Percentiles rank a stretch among this genome's conserved stretches.
Conservation (phyloP, 1,140 invertebrate species). For the Diorhabda carinulata region DNA sequence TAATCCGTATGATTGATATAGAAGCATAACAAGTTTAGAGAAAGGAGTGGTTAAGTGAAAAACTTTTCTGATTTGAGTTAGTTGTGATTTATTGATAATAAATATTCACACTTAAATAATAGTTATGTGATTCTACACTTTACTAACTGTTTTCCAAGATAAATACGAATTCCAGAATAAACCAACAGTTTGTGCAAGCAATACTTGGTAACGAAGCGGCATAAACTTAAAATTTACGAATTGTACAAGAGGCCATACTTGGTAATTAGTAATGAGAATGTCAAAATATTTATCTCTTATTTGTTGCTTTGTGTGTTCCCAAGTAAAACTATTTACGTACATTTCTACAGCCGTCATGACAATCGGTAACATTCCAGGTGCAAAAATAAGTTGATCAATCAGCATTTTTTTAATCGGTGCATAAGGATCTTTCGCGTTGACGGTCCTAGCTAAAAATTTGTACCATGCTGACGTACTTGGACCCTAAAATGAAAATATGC, state of each 20-base stretch:
- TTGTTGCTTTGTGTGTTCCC: constrained; percentile 54
- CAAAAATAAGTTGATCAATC: constrained; percentile 70
- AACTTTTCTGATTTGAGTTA: too few relatives aligned
- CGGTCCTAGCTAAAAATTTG: constrained; percentile 17
- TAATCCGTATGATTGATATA: too few relatives aligned
- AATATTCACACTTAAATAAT: too few relatives aligned
- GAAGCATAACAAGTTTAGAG: too few relatives aligned
- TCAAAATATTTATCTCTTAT: constrained; percentile 61
- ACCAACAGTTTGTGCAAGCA: constrained; percentile 75
- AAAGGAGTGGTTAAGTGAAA: too few relatives aligned
- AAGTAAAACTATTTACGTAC: constrained; percentile 57
- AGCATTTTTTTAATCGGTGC: constrained; percentile 60
- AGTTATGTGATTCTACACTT: not conserved
- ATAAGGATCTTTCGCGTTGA: constrained; percentile 13
- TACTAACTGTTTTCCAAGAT: constrained; percentile 60
- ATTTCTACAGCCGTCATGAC: constrained; percentile 57
- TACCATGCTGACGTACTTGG: constrained; percentile 34
- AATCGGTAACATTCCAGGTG: constrained; percentile 60
- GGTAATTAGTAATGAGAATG: constrained; percentile 70
- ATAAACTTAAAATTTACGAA: constrained; percentile 77
- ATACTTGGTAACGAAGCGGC: constrained; percentile 74
- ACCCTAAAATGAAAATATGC: constrained; percentile 29
- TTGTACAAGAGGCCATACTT: constrained; percentile 81
- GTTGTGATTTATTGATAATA: too few relatives aligned
- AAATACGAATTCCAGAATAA: constrained; percentile 83